Percentiles rank a stretch among this genome's conserved stretches.
These are phyloP conservation scores for Nezara viridula DNA, from an alignment of 2,888 invertebrate genomes.

Conservation along the genomic window DNA sequence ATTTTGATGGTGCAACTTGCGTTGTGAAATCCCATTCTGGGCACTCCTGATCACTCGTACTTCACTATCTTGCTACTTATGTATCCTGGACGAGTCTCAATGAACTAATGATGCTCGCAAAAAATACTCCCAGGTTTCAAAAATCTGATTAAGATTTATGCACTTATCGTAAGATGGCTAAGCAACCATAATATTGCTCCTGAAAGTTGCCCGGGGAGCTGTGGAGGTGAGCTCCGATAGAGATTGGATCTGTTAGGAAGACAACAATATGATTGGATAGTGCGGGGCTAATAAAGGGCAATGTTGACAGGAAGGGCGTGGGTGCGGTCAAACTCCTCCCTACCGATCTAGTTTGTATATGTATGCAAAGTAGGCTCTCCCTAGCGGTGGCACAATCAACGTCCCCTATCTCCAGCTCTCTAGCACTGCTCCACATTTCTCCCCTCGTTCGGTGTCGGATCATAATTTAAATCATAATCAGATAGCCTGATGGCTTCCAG, in stretches of 20 bases:
- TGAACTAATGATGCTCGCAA: too few species aligned
- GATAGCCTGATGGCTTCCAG: background rate
- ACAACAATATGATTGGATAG: constrained; percentile 37
- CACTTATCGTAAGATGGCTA: too few species aligned
- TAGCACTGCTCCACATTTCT: constrained; percentile 13
- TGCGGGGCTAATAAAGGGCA: background rate
- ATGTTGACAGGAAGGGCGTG: constrained; percentile 36
- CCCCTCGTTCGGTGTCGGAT: background rate
- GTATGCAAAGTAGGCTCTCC: background rate
- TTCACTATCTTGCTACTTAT: too few species aligned
- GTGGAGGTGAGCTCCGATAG: background rate
- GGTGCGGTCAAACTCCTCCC: background rate
- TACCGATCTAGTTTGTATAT: background rate
- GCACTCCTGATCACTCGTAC: too few species aligned
- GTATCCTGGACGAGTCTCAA: too few species aligned
- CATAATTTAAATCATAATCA: constrained; percentile 10
- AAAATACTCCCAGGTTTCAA: too few species aligned
- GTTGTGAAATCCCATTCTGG: too few species aligned
- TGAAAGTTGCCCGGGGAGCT: background rate
- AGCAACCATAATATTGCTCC: background rate
- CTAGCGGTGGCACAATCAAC: too few species aligned
- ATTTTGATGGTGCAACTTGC: too few species aligned
- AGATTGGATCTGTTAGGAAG: constrained; percentile 12
- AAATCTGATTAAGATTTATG: too few species aligned
- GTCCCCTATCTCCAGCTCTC: background rate